These are phyloP conservation scores for Podabrus alpinus DNA, from an alignment of 2,888 invertebrate genomes.

Conservation along the genomic window DNA sequence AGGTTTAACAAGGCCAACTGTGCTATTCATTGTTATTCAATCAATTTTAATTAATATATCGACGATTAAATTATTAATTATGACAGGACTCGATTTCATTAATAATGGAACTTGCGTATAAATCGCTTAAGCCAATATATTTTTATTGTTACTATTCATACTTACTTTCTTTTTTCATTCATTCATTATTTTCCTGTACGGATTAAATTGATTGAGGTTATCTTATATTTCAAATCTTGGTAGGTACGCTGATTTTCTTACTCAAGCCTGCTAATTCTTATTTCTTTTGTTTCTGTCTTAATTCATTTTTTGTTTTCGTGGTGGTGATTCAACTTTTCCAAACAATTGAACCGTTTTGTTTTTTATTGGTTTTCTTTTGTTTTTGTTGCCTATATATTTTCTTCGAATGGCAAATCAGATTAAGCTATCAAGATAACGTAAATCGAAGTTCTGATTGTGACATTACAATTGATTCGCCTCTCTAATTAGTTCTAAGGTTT, in stretches of 20 bases:
- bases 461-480: not conserved
- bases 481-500: not conserved
- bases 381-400: not conserved
- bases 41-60: slow-evolving; percentile 2
- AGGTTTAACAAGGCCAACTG: not conserved
- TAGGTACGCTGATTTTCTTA: no score
- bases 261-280: not conserved
- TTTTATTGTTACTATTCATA: not conserved
- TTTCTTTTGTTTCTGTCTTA: not conserved
- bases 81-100: not conserved
- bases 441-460: not conserved
- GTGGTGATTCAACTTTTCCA: not conserved
- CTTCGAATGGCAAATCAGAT: not conserved
- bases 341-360: not conserved
- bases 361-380: not conserved
- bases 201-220: not conserved
- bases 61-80: not conserved
- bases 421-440: not conserved
- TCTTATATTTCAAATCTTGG: not conserved
- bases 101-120: not conserved
- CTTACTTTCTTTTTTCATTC: not conserved
- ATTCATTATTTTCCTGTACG: not conserved
- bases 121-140: not conserved
- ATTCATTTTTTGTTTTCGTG: not conserved
- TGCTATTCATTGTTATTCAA: not conserved